Evolutionary conservation across 2,113 vertebrate genomes (phyloP), one percentile per base, ranked within the genome.

Genomic region (Vanacampus margaritifer): DNA sequence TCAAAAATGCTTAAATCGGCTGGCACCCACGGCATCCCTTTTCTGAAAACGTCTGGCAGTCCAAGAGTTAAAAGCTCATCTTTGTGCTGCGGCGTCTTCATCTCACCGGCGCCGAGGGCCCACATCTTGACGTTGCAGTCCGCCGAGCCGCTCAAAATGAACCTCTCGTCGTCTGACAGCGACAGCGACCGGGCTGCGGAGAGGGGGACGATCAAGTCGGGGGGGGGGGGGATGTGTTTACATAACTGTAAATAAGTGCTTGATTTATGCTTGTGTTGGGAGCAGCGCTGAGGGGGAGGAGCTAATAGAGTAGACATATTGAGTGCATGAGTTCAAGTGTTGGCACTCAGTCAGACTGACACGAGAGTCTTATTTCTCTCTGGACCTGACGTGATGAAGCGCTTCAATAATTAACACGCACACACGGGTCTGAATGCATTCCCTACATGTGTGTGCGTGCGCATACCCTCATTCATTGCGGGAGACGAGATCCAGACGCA

Each of bases 101-200:
- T 74, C 87, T 51, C 83, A 94, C 93, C 92, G 28, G 89, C 80
- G 73, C 71, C 88, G 69, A 94, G 82, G 61, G 89, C 88, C 93
- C 93, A 94, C 76, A 92, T 88, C 84, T 84, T 92, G 76, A 93
- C 90, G 43, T 73, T 86, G 82, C 92, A 90, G 86, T 94, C 93
- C 3, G 80, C 86, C 0, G 93, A 93, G 71, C 91, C 91, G 70
- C 93, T 94, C 68, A 92, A 71, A 62, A 94, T 86, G 60, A 94
- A 92, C 76, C 90, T 83, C 81, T 93, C 92, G 63, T 85, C 88
- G 64, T 89, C 80, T 57, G 83, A 76, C 79, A 91, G 53, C 68
- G 84, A 90, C 79, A 91, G 76, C 59, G 68, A 79, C 76, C 81
- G 26, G 65, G 91, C 91, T 93, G 85, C 1, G 46, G 1, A 28